A percentile compares a stretch with the other conserved stretches of the same genome.
Conservation (phyloP, 2,797 vertebrate genomes). For the Myotis vivesi region DNA sequence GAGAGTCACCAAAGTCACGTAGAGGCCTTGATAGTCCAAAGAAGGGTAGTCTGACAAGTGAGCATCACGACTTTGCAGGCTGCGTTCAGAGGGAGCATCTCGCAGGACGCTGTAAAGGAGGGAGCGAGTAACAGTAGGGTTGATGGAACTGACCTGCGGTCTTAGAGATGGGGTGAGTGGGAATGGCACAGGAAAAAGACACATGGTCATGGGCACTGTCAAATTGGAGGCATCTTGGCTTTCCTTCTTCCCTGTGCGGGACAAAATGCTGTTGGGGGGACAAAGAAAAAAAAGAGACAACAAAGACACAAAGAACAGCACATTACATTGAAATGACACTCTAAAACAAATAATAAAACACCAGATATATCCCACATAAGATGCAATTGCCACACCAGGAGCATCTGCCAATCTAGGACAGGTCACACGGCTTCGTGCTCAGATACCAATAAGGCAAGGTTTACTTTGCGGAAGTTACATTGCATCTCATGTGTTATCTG, state of each 20-base stretch:
- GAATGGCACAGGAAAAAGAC: conserved; percentile 99
- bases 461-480: conserved; percentile 87
- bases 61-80: conserved; percentile 99
- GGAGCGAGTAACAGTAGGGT: conserved; percentile 99
- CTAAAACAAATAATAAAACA: conserved; percentile 99
- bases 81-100: conserved; percentile 99
- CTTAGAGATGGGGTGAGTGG: conserved; percentile 99
- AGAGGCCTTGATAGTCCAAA: conserved; percentile 99
- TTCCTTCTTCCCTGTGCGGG: conserved; percentile 99
- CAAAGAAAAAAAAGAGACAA: conserved; percentile 99
- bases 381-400: conserved; percentile 92
- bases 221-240: conserved; percentile 99
- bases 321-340: conserved; percentile 99
- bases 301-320: conserved; percentile 99
- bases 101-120: conserved; percentile 99
- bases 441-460: conserved; percentile 81
- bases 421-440: conserved; percentile 82
- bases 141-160: conserved; percentile 99
- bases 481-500: conserved; percentile 99
- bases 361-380: conserved; percentile 99
- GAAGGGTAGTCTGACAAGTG: conserved; percentile 99
- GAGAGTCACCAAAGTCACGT: conserved; percentile 99
- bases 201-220: conserved; percentile 99
- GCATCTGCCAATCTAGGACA: conserved; percentile 84
- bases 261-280: conserved; percentile 99